Evolutionary conservation across 2,113 vertebrate genomes (phyloP).

Genomic region (Parus major): DNA sequence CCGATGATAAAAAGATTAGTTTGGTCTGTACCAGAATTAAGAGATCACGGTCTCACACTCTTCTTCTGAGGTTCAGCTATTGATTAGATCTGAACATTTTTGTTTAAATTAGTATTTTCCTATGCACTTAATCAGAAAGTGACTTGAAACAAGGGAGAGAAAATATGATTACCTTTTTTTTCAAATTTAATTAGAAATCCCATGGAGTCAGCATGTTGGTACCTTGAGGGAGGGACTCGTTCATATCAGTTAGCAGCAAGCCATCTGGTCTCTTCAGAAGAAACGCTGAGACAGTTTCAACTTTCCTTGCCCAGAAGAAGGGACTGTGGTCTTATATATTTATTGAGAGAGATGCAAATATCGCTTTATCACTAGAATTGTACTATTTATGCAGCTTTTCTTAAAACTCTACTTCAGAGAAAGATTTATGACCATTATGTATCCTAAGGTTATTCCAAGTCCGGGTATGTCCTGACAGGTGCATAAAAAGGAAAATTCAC

Average conservation of each 20-base stretch:
- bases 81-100: not conserved
- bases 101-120: not conserved
- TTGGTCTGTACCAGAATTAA: not conserved
- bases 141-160: not conserved
- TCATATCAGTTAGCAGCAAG: not conserved
- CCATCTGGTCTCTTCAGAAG: not conserved
- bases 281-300: not conserved
- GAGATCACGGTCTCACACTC: not conserved
- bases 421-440: not conserved
- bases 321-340: not conserved
- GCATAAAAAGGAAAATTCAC: not conserved
- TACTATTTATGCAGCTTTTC: not conserved
- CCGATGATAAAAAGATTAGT: not conserved
- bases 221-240: constrained; percentile 2
- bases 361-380: not conserved
- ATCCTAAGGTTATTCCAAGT: not conserved
- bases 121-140: not conserved
- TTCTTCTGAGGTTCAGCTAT: not conserved
- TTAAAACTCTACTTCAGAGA: not conserved
- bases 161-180: not conserved
- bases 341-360: not conserved
- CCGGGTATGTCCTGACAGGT: not conserved
- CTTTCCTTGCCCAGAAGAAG: not conserved
- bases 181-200: constrained; percentile 17
- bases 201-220: not conserved